Base-by-base conservation (phyloP, 2,888 invertebrate genomes). In the Andricus curvator region DNA sequence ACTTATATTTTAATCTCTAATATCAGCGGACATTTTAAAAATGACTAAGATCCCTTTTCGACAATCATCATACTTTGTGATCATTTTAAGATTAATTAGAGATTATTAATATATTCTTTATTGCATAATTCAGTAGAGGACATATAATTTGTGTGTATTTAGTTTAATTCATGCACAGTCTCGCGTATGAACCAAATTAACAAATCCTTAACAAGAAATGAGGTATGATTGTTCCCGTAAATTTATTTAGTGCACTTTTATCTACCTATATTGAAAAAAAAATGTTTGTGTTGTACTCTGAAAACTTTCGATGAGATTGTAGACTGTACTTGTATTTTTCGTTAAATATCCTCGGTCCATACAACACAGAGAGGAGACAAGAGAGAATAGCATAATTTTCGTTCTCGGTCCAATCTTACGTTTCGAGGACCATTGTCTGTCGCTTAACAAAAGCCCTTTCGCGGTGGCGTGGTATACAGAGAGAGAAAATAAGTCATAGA, bases 401-500 rank as follows among this genome's bases (percentile, higher is more conserved):
- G 37, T 60, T 74, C 74, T 56, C 74, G 56, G 56, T 74, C 74
- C 74, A 74, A 74, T 74, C 74, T 74, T 74, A 74, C 60, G 56
- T 74, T 56, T 74, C 56, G 74, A 56, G 29, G 74, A 78, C 80
- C 79, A 84, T 83, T 83, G 83, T 82, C 78, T 82, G 74, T 37
- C 78, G 67, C 41, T 82, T 80, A 84, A 85, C 83, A 82, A 85
- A 85, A 82, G 84, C 82, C 78, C 81, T 85, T 84, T 80, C 76
- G 77, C 62, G 79, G 80, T 83, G 83, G 70, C 81, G 62, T 56
- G 77, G 66, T 78, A 78, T 74, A 81, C 80, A 81, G 78, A 81
- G 81, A 84, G 82, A 83, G 80, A 80, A 83, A 81, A 81, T 81
- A 84, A 84, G 83, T 82, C 81, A 84, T 84, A 82, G 82, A 82